Conservation (phyloP, 2,113 vertebrate species). For the Ceuthmochares aereus region DNA sequence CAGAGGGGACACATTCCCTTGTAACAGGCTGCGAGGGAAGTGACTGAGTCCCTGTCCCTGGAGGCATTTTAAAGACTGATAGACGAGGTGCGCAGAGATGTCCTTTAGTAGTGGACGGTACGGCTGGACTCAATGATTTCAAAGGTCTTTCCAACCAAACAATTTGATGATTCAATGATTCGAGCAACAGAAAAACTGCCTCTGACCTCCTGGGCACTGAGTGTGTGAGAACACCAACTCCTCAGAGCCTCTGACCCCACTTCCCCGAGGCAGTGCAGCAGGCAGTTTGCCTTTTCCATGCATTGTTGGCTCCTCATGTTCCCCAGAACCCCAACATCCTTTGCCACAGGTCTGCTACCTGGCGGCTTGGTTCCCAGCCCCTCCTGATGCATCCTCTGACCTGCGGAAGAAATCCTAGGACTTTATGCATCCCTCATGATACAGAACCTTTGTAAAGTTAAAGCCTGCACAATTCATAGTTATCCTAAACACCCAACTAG, state of each 20-base stretch:
- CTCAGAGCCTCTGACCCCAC: rapidly evolving
- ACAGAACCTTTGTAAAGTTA: not conserved
- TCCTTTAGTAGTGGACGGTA: too few relatives aligned
- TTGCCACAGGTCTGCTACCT: not conserved
- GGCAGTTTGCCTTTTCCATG: rapidly evolving
- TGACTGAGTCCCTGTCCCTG: too few relatives aligned
- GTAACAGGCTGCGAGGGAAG: too few relatives aligned
- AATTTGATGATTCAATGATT: too few relatives aligned
- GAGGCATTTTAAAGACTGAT: too few relatives aligned
- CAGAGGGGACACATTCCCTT: not conserved
- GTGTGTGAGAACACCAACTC: rapidly evolving
- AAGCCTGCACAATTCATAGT: not conserved
- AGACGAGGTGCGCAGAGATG: too few relatives aligned
- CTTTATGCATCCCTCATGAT: too few relatives aligned
- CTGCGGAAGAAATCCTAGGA: not conserved
- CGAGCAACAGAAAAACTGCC: not conserved
- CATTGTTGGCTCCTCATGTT: rapidly evolving
- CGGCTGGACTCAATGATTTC: too few relatives aligned
- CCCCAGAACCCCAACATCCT: rapidly evolving
- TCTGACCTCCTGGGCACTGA: rapidly evolving
- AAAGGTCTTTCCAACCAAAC: too few relatives aligned
- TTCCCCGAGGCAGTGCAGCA: rapidly evolving
- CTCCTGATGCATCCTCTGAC: rapidly evolving
- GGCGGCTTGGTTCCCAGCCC: not conserved
- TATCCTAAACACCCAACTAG: not conserved